Evolutionary conservation across 1,140 invertebrate species (phyloP).

Genomic region (Aphis craccivora): DNA sequence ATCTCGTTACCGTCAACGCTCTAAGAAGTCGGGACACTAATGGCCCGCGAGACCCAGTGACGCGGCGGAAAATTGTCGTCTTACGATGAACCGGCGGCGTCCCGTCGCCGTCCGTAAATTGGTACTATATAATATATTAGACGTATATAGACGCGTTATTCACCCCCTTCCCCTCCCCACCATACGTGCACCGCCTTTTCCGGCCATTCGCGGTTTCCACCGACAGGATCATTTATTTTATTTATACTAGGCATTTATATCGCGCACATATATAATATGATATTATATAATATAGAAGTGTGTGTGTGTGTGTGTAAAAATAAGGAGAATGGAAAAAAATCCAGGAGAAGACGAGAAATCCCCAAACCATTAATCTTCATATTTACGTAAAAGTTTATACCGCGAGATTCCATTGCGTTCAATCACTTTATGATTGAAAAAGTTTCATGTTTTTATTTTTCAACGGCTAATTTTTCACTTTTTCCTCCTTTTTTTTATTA

Average conservation of each 20-base stretch:
- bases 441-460: constrained; percentile 54
- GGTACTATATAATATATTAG: neutral
- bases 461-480: constrained; percentile 55
- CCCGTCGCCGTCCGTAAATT: neutral
- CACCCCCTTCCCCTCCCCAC: neutral
- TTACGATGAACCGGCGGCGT: neutral
- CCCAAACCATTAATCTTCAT: constrained; percentile 55
- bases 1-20: constrained; percentile 24
- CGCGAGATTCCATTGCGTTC: constrained; percentile 52
- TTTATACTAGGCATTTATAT: constrained; percentile 19
- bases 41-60: neutral
- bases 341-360: constrained; percentile 15
- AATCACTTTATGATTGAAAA: constrained; percentile 57
- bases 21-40: neutral
- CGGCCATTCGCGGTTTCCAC: neutral
- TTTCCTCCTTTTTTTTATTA: constrained; percentile 1
- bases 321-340: constrained; percentile 27
- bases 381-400: constrained; percentile 55
- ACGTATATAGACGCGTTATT: neutral
- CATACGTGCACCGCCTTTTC: neutral
- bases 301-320: neutral
- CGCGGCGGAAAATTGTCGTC: constrained; percentile 3
- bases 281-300: neutral
- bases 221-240: constrained; percentile 38
- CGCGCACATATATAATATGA: neutral